Evolutionary conservation across 2,797 vertebrate genomes (phyloP), one percentile per base, ranked within the genome.

Genomic region (Phataginus tetradactyla): DNA sequence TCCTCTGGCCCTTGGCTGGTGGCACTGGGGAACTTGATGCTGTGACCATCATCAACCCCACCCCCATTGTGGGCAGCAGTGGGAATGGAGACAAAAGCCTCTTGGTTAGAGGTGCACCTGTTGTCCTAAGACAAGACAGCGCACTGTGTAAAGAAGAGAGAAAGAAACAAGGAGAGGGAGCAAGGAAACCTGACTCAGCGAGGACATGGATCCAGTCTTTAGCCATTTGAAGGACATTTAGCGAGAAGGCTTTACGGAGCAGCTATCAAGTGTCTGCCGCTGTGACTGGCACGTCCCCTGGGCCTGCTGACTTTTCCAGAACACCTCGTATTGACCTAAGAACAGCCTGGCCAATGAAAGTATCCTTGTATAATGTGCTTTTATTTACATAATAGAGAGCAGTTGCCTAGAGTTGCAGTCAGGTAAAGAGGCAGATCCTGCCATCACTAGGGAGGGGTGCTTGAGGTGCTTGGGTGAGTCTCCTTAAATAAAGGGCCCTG

Each of bases 291-390:
- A 45, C 17, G 32, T 1, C 25, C 37, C 23, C 37, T 11, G 25
- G 66, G 27, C 39, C 80, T 81, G 78, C 79, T n/a, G 81, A 72
- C 49, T 6, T 92, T 85, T 57, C 78, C 72, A 64, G 85, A 95
- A 78, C 39, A 34, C 74, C 25, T 55, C 8, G n/a, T 17, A 45
- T 12, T 55, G 75, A 59, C 59, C 78, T 17, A 45, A 78, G 61
- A 74, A 64, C 5, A 51, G 51, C 66, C 61, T 20, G 66, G 27
- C 37, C 84, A 55, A 23, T 23, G 42, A 37, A 29, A 45, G 21
- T 13, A 4, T 49, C 51, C 10, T 57, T 64, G 21, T 14, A 6
- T 7, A 7, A 64, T 2, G 51, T 6, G 49, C 49, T 77, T 51
- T 75, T 63, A 49, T 92, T 83, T 74, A 3, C 23, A 8, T 0